Evolutionary conservation across 2,113 vertebrate species (phyloP), one percentile per base, ranked within the genome.

Genomic region (Herpailurus yagouaroundi): DNA sequence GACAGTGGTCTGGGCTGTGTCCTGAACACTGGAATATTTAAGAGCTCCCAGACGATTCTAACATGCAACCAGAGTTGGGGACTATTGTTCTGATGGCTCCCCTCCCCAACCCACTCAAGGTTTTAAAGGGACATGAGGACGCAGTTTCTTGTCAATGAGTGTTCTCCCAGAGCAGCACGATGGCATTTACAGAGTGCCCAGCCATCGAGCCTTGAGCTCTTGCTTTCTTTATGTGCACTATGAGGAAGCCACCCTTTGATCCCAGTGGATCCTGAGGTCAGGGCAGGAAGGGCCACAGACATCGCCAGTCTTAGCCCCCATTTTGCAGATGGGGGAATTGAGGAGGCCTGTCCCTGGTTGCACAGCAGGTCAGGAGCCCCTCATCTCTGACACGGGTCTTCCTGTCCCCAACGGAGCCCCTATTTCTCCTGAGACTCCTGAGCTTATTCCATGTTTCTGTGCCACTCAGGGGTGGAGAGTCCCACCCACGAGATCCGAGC

Each of bases 401-500:
- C 0, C 3, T 14, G 38, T 76, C 36, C 2, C 1, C 4, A 55
- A 63, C 68, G 6, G 9, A 92, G 66, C 11, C 41, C 68, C 79
- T 33, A 1, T 60, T 38, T 71, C 29, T 55, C 23, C 29, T 16
- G 4, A 27, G 9, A 5, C 25, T 33, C n/a, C 64, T 93, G 60
- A 96, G 2, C 50, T n/a, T 69, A 1, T 5, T 14, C 71, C 1
- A 1, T 25, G 0, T 63, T 18, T 97, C 87, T 98, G 95, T 69
- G 45, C 74, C 0, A 11, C 89, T 66, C 98, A 99, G 99, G 99
- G 27, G 99, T 99, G 0, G 99, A 99, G 97, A 99, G 99, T 97
- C 99, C 99, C 0, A 99, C 99, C 0, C 99, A 99, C 0, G 99
- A 99, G 97, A 99, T 99, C 97, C 99, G 99, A 36, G 99, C 99